A percentile compares a stretch with the other conserved stretches of the same genome.
Conservation (phyloP, 1,140 invertebrate species). For the Habropoda laboriosa region DNA sequence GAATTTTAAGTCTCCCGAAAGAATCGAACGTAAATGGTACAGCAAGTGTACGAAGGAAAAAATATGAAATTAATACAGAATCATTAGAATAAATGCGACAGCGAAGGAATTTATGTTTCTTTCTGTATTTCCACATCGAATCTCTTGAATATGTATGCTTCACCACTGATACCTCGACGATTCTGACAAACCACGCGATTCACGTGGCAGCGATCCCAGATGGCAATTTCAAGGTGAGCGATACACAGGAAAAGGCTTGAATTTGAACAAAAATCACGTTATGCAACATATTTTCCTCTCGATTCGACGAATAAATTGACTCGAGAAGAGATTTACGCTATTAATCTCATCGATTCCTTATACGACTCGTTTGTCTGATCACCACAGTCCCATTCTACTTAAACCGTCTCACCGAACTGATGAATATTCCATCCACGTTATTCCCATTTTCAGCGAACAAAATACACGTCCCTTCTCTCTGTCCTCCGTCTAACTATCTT, state of each 20-base stretch:
- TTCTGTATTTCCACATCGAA: conserved; percentile 13
- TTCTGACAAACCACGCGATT: conserved; percentile 21
- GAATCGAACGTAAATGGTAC: no score
- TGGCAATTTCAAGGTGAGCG: conserved; percentile 46
- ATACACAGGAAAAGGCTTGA: neutral
- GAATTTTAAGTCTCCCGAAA: no score
- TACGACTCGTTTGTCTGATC: neutral
- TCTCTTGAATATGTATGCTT: conserved; percentile 46
- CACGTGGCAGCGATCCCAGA: neutral
- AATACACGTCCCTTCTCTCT: no score
- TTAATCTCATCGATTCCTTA: neutral
- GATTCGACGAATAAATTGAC: no score
- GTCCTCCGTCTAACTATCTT: no score
- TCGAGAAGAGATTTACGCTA: neutral
- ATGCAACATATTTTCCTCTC: neutral
- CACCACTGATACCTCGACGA: conserved; percentile 2
- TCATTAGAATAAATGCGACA: conserved; percentile 9
- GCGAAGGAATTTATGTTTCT: neutral
- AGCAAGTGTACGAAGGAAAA: no score
- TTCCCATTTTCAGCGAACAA: no score
- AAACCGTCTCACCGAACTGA: neutral
- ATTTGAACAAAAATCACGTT: neutral
- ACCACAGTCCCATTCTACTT: neutral
- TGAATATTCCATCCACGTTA: neutral
- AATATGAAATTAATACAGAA: conserved; percentile 1